These are phyloP conservation scores for Argynnis bischoffii DNA, from an alignment of 2,888 invertebrate genomes.

Conservation along the genomic window DNA sequence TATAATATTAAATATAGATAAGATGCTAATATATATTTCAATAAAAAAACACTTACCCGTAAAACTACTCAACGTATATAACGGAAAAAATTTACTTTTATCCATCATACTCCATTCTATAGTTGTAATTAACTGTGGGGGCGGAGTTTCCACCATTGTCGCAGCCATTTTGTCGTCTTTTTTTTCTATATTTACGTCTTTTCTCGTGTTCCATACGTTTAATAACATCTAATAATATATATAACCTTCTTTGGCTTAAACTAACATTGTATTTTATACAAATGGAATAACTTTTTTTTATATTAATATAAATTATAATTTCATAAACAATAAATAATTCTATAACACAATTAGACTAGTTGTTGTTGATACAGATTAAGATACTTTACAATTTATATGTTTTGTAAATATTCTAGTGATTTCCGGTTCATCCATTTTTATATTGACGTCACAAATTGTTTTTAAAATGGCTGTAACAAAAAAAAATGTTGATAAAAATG, in stretches of 20 bases:
- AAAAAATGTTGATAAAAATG: constrained; percentile 18
- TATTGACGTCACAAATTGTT: constrained; percentile 40
- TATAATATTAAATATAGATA: too few species aligned
- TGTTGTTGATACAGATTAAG: constrained; percentile 39
- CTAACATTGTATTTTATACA: constrained; percentile 45
- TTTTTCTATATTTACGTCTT: constrained; percentile 34
- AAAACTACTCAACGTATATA: constrained; percentile 95
- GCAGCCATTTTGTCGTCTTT: constrained; percentile 57
- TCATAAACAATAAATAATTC: constrained; percentile 21
- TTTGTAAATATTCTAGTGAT: constrained; percentile 46
- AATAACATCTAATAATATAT: constrained; percentile 53
- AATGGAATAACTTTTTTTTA: constrained; percentile 46
- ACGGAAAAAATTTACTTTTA: constrained; percentile 95
- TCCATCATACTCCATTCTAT: constrained; percentile 99
- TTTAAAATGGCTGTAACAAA: constrained; percentile 50
- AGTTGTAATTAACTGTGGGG: constrained; percentile 86
- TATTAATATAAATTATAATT: constrained; percentile 15
- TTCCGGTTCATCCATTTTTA: constrained; percentile 65
- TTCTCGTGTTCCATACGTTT: constrained; percentile 51
- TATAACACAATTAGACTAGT: constrained; percentile 41
- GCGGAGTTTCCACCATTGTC: constrained; percentile 81
- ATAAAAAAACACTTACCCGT: constrained; percentile 77
- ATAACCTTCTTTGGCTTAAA: constrained; percentile 39
- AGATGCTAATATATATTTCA: background rate
- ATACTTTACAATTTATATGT: constrained; percentile 54